A percentile compares a stretch with the other conserved stretches of the same genome.
Conservation (phyloP, 2,797 vertebrate species). For the Artibeus jamaicensis region DNA sequence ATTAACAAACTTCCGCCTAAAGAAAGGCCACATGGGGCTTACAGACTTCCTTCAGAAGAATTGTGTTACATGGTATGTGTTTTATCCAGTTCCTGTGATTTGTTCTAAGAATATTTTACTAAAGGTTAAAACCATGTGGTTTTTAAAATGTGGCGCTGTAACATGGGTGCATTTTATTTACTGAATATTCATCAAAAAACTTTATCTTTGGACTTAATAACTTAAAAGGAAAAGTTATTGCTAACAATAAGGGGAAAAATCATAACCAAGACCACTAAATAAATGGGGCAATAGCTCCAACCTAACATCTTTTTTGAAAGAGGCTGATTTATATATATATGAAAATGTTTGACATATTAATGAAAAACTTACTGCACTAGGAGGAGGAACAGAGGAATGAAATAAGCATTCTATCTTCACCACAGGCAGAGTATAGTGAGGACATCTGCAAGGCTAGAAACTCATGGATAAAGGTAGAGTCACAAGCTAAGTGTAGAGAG, state of each 20-base stretch:
- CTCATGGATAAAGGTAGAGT: neutral
- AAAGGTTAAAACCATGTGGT: neutral
- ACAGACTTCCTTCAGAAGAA: neutral
- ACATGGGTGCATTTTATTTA: neutral
- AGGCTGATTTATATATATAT: neutral
- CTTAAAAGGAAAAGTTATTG: neutral
- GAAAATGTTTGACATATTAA: neutral
- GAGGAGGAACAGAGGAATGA: neutral
- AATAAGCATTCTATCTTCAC: neutral
- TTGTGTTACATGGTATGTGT: neutral
- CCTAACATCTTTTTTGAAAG: neutral
- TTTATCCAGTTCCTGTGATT: neutral
- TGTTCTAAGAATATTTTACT: constrained; percentile 6
- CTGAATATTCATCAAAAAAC: neutral
- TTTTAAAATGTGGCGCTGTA: neutral
- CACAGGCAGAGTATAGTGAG: neutral
- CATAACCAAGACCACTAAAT: neutral
- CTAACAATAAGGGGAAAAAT: neutral
- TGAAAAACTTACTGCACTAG: neutral
- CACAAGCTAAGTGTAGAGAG: neutral
- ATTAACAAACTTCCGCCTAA: neutral
- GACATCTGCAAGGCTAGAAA: neutral
- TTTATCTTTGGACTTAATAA: neutral
- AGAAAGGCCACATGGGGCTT: neutral
- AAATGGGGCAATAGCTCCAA: neutral